Base-by-base conservation (phyloP, 2,797 vertebrate species). In the Esox lucius region DNA sequence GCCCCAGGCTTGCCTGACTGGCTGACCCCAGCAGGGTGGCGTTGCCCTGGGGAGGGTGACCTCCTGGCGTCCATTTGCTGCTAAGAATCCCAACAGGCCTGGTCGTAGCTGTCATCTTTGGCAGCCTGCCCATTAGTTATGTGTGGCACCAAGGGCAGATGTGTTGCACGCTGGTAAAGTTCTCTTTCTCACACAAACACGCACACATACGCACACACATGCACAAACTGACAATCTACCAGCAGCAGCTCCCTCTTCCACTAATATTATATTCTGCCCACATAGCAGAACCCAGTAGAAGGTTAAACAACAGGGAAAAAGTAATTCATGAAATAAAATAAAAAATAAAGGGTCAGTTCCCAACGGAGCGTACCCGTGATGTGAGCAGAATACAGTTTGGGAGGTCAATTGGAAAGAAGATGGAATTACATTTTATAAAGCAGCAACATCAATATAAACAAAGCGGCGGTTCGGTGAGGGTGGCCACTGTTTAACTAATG, bases 1-100 rank as follows among this genome's bases (percentile, higher is more conserved):
- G 83, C 78, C 73, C 77, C 69, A 31, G 67, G 81, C 76, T 80
- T 72, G 56, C 75, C 59, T 31, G 7, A 61, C 82, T 79, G 76
- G 56, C 28, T 22, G 22, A 31, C 64, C 69, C 46, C 28, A 5
- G 67, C 53, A 56, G 53, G 76, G 73, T 86, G 83, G 78, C 28
- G 71, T 61, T 51, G 74, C 12, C 0, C 49, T 73, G 79, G 82
- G 71, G 46, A 66, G 26, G 6, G n/a, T 24, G 42, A 24, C 48
- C 16, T 0, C 78, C 42, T 35, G 28, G 0, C 42, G 19, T 56
- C 61, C 3, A 4, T 31, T 9, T 31, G 11, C 62, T 24, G 71
- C 39, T 62, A 24, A 80, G 64, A 61, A 70, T 76, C 69, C 28
- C n/a, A 53, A 11, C 16, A 59, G 53, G 19, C 70, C 61, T 77